These are phyloP conservation scores for Tiliqua scincoides DNA, from an alignment of 2,113 vertebrate species.

Conservation along the genomic window DNA sequence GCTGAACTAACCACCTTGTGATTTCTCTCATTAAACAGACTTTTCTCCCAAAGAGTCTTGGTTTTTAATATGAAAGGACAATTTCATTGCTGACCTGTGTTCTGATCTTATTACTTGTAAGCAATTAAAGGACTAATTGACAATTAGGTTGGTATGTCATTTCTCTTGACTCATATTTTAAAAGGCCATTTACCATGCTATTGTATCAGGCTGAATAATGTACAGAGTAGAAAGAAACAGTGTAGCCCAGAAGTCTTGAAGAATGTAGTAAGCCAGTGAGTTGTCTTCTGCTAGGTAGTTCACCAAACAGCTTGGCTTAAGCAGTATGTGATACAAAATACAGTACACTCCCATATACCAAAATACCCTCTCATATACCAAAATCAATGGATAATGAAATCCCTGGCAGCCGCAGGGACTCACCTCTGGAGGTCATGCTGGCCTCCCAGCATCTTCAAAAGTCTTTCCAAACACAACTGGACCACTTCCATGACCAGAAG, in stretches of 20 bases:
- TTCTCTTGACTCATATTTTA: slow-evolving; percentile 27
- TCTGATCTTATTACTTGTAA: slow-evolving; percentile 39
- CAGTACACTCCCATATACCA: too few species aligned
- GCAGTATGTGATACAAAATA: background rate
- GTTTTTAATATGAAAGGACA: slow-evolving; percentile 7
- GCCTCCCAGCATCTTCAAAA: too few species aligned
- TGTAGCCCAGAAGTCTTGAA: background rate
- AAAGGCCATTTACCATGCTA: slow-evolving; percentile 23
- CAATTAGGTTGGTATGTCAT: slow-evolving; percentile 17
- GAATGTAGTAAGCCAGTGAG: background rate
- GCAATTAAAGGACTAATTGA: slow-evolving; percentile 34
- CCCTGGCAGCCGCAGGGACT: too few species aligned
- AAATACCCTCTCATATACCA: too few species aligned
- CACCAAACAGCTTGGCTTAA: background rate
- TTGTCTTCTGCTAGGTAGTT: background rate
- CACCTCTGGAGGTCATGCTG: too few species aligned
- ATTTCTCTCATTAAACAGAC: slow-evolving; percentile 1
- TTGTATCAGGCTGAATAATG: background rate
- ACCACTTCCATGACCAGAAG: too few species aligned
- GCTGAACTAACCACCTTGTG: background rate
- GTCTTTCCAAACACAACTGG: too few species aligned
- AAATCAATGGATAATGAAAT: too few species aligned
- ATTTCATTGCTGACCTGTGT: slow-evolving; percentile 33
- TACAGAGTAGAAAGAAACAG: background rate
- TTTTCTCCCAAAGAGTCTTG: slow-evolving; percentile 16